phyloP scores from a whole-genome alignment of 2,797 vertebrate genomes.

The Falco naumanni region DNA sequence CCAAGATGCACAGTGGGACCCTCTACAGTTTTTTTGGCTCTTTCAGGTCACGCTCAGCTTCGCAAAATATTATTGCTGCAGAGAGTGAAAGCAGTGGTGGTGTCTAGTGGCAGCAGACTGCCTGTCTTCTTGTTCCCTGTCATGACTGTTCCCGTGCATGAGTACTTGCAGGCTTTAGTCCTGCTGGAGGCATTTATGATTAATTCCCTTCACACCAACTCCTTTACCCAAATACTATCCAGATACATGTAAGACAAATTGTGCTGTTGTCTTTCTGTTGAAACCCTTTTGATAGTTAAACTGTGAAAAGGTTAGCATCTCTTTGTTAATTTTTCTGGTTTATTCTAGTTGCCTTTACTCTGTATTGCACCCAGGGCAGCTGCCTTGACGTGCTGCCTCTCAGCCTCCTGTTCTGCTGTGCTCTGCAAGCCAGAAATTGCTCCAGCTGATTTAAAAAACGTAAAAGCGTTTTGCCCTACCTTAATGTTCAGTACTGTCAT shows the following conservation, averaged over 20 bases:
- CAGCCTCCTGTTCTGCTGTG: not conserved
- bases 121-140: not conserved
- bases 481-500: not conserved
- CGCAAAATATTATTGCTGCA: not conserved
- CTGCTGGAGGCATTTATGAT: not conserved
- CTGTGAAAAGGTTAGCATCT: not conserved
- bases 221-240: not conserved
- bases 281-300: not conserved
- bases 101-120: not conserved
- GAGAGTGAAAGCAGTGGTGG: not conserved
- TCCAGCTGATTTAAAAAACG: not conserved
- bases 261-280: not conserved
- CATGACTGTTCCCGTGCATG: not conserved
- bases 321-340: not conserved
- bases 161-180: not conserved
- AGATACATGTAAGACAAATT: not conserved
- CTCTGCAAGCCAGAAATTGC: not conserved
- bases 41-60: not conserved
- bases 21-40: not conserved
- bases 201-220: not conserved
- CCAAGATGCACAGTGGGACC: accelerated
- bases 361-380: not conserved
- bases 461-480: not conserved
- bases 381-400: not conserved
- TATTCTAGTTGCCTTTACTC: not conserved